Conservation (phyloP, 2,888 invertebrate species). For the Heliconius cydno region DNA sequence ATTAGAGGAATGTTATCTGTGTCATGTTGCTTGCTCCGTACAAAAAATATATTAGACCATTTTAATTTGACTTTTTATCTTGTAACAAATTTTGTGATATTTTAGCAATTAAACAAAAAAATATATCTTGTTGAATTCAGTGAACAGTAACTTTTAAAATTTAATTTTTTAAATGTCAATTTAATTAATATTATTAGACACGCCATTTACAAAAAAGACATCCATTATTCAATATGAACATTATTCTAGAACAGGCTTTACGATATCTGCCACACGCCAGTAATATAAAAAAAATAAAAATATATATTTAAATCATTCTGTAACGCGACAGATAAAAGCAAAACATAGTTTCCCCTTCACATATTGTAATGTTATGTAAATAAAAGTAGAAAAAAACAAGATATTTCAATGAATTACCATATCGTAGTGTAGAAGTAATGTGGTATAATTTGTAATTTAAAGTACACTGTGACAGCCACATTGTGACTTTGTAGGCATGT, state of each 20-base stretch:
- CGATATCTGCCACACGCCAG: neutral
- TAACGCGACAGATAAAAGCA: neutral
- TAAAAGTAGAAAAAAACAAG: constrained; percentile 10
- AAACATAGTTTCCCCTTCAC: neutral
- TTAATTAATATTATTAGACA: neutral
- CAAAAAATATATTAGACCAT: neutral
- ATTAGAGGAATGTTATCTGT: constrained; percentile 29
- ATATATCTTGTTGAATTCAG: neutral
- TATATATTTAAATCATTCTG: neutral
- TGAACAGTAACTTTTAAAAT: neutral
- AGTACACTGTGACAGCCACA: neutral
- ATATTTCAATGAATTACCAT: constrained; percentile 23
- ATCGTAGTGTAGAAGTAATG: constrained; percentile 9
- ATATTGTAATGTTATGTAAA: constrained; percentile 14
- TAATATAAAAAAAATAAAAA: neutral
- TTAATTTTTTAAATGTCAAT: neutral
- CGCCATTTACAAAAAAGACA: neutral
- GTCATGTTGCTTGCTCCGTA: constrained; percentile 3
- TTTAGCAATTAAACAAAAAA: neutral
- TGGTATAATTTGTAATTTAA: constrained; percentile 26
- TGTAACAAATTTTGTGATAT: neutral
- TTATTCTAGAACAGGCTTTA: neutral
- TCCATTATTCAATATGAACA: neutral
- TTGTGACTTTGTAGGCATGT: neutral
- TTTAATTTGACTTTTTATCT: constrained; percentile 10